Base-by-base conservation (phyloP, 2,113 vertebrate genomes). In the Psittacus erithacus region DNA sequence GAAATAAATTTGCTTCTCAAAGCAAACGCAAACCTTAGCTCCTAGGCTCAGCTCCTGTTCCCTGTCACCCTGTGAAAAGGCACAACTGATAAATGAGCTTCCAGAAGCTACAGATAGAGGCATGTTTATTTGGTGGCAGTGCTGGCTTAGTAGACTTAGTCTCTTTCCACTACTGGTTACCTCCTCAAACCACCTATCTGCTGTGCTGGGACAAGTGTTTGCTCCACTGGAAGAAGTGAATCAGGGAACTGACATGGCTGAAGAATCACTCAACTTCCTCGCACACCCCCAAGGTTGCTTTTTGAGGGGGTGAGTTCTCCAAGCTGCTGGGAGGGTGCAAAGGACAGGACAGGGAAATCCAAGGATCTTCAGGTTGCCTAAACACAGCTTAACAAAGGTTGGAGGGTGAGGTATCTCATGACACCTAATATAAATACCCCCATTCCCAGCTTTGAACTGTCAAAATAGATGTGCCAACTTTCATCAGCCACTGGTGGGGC, bases 1-100 rank as follows among this genome's bases (percentile, higher is more conserved):
- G 70, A 88, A 92, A 76, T 57, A 71, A 68, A 82, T 82, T 52
- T 76, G 6, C 49, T 88, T 88, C 82, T 90, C 44, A 44, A 14
- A 85, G 43, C 57, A 35, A 59, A 24, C 4, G 8, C 57, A 59
- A 59, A 59, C 57, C 33, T 74, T n/a, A 60, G 59, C 17, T 92
- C 28, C 33, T 63, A 50, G 41, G 8, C 74, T 84, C 10, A 9
- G 24, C 20, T 88, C 47, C 74, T 78, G 70, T 27, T 88, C 38
- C 55, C 25, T 39, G 19, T 81, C 63, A 73, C 22, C 28, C 29
- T 63, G 1, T 4, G 33, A 35, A 90, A 77, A 88, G 46, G 64
- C 68, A 92, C 53, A 33, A 24, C 50, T 63, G 59, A 70, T 50
- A 77, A 63, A 74, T 20, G 15, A 83, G 41, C 63, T 88, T 65